Evolutionary conservation across 2,113 vertebrate genomes (phyloP), one percentile per base, ranked within the genome.

Genomic region (Okapia johnstoni): DNA sequence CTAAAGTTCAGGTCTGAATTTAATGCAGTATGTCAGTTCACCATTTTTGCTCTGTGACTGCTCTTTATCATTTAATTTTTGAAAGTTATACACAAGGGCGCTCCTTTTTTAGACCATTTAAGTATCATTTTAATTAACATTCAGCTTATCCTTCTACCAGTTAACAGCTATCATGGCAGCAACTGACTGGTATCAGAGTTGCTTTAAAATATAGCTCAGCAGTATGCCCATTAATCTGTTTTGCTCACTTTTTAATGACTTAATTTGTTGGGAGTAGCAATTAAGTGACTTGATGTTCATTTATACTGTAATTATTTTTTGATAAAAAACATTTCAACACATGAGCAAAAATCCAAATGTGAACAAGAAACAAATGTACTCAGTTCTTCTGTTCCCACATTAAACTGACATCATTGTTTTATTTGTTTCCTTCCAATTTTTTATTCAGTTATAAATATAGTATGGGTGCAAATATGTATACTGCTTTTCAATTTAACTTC

Each of bases 1-100:
- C 87, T 70, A 77, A 96, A 96, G 92, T 85, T 88, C 80, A 96
- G 84, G 55, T 92, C 93, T 85, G 80, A 90, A 94, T 52, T 73
- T 73, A 90, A 61, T 80, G 54, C 5, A 0, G 0, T 17, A 2
- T 87, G 36, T n/a, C 81, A 76, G 13, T 33, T 93, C 63, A 33
- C 28, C 15, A 23, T 30, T 94, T 95, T 88, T 80, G 14, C 50
- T 91, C 77, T 43, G 23, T 66, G 54, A 66, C 83, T 80, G n/a
- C 43, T 96, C 95, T 92, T 95, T 77, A 43, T 25, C 48, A 57
- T 93, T 95, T 88, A 79, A 61, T 85, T 87, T 97, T 93, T 88
- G 30, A 46, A 90, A 92, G 73, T 52, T 66, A 76, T 48, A 48
- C 3, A 5, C 21, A 2, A 57, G 46, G n/a, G 14, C 11, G 17